These are phyloP conservation scores for Acanthococcus lagerstroemiae DNA, from an alignment of 2,888 invertebrate species.

Conservation along the genomic window DNA sequence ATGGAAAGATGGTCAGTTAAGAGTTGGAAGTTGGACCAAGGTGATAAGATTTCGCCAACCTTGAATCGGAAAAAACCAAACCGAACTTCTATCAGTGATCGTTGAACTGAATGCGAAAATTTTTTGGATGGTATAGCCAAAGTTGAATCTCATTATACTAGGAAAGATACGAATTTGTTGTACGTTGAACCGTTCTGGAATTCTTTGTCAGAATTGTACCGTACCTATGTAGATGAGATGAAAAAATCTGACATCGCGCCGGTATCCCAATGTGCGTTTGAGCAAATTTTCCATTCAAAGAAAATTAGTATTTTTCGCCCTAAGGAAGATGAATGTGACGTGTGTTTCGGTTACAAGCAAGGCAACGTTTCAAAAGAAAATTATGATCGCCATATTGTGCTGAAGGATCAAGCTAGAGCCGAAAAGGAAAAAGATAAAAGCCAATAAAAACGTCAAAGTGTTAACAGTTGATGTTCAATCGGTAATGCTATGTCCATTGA, in stretches of 20 bases:
- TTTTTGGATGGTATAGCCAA: constrained; percentile 6
- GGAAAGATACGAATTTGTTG: neutral
- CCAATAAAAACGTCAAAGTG: constrained; percentile 22
- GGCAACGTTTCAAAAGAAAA: constrained; percentile 30
- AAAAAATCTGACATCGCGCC: neutral
- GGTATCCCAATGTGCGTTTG: constrained; percentile 6
- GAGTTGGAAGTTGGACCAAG: neutral
- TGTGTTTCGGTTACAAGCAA: constrained; percentile 34
- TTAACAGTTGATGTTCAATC: neutral
- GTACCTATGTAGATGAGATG: neutral
- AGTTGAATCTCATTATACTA: constrained; percentile 12
- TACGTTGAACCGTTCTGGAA: neutral
- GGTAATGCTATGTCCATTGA: constrained; percentile 31
- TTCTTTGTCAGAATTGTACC: neutral
- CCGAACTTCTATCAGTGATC: neutral
- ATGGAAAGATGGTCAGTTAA: neutral
- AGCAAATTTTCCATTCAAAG: constrained; percentile 30
- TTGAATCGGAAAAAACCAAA: neutral
- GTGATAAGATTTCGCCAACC: neutral
- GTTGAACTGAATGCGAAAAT: neutral
- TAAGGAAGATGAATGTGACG: constrained; percentile 37
- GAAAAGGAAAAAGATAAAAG: constrained; percentile 31
- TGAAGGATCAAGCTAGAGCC: constrained; percentile 24
- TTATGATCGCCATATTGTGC: constrained; percentile 22
- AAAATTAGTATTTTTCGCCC: constrained; percentile 35